Evolutionary conservation across 1,140 invertebrate genomes (phyloP).

Genomic region (Telenomus remus): DNA sequence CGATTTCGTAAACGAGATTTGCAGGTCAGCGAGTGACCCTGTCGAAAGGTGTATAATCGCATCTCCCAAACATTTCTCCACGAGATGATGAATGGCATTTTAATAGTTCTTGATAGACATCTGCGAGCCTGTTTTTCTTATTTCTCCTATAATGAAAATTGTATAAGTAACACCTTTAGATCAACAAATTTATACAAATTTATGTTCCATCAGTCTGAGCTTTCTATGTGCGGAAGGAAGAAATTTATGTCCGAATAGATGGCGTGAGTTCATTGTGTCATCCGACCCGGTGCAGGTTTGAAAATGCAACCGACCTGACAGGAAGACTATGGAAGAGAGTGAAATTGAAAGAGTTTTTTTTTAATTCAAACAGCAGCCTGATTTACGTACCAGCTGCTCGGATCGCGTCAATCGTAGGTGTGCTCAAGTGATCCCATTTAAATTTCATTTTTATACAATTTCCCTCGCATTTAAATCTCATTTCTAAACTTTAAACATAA

Average conservation of each 20-base stretch:
- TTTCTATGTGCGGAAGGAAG: too few relatives aligned
- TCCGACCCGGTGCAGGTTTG: conserved; percentile 33
- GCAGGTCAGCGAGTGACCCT: background rate
- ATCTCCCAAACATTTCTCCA: background rate
- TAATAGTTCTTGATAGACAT: too few relatives aligned
- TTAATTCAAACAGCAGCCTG: conserved; percentile 8
- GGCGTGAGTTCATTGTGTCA: conserved; percentile 22
- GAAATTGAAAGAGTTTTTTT: conserved; percentile 29
- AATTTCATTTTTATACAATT: conserved; percentile 20
- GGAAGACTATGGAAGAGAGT: conserved; percentile 7
- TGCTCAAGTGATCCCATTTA: conserved; percentile 15
- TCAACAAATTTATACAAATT: conserved; percentile 19
- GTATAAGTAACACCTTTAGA: conserved; percentile 30
- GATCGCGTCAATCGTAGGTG: conserved; percentile 26
- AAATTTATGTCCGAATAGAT: conserved; percentile 18
- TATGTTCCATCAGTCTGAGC: conserved; percentile 8
- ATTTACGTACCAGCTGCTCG: conserved; percentile 30
- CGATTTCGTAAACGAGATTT: conserved; percentile 5
- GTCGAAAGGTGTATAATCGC: background rate
- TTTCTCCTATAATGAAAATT: background rate
- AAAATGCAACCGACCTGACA: conserved; percentile 14
- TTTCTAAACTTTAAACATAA: background rate
- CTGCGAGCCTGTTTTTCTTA: too few relatives aligned
- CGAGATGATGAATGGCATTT: too few relatives aligned
- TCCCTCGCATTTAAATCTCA: background rate